Base-by-base conservation (phyloP, 2,797 vertebrate genomes). In the Microcaecilia unicolor region DNA sequence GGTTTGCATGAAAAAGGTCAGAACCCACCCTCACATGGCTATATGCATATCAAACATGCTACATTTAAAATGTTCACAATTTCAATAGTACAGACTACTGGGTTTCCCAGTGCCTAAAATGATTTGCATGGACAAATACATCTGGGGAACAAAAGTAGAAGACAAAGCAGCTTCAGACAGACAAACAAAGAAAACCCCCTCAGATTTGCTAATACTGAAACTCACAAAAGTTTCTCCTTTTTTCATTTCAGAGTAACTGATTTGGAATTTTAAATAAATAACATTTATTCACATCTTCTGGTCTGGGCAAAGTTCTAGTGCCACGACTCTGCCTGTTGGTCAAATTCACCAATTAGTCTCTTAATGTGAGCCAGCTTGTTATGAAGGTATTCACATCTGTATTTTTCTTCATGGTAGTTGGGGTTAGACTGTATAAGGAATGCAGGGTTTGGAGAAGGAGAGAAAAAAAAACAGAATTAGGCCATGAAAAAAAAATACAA, bases 301-400 rank as follows among this genome's bases (percentile, higher is more conserved):
- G 44, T 47, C 28, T 15, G 47, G 60, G 52, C 45, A 57, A 58
- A 64, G 38, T 25, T 51, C 70, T 84, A 87, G 62, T 75, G 78
- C 83, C 76, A 85, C 15, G 70, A 59, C 61, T 76, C 76, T 37
- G 74, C 77, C 63, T 80, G 78, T 71, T 89, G 76, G 80, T 96
- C 91, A 53, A 88, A 97, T 63, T 94, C 89, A 41, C 73, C 75
- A 64, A 97, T 88, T 9, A 91, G 85, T 50, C 79, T 78, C 70
- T 92, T 93, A 70, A 93, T 92, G 63, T 91, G 89, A 58, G 87
- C 85, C 74, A 93, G 67, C 77, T 93, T 92, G 64, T 86, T 88
- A 77, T 94, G 89, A 70, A 94, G 86, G 61, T 93, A 92, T 55
- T 90, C 80, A 32, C 86, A 93, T 69, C 88, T 86, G 25, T 76